These are phyloP conservation scores for Apamea sordens DNA, from an alignment of 2,888 invertebrate species.

Conservation along the genomic window DNA sequence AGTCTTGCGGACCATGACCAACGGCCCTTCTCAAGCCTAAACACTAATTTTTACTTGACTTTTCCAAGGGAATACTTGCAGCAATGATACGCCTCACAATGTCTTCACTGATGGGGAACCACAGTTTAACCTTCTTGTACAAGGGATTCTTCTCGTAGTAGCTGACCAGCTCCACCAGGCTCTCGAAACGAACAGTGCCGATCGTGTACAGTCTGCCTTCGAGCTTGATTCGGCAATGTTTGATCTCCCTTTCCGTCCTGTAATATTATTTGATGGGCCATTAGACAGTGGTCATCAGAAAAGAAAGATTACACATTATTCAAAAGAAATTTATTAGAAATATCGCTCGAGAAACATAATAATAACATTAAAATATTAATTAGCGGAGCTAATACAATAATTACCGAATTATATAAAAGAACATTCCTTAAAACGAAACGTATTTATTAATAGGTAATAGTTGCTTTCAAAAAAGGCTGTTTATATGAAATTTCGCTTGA, in stretches of 20 bases:
- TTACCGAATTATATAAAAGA: neutral
- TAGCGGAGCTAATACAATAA: neutral
- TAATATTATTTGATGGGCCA: slow-evolving; percentile 64
- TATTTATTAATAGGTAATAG: neutral
- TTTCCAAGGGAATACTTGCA: slow-evolving; percentile 86
- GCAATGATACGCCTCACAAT: slow-evolving; percentile 91
- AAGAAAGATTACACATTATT: neutral
- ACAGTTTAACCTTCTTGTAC: slow-evolving; percentile 97
- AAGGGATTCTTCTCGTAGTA: slow-evolving; percentile 97
- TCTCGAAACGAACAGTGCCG: slow-evolving; percentile 98
- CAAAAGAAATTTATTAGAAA: neutral
- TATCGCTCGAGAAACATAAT: neutral
- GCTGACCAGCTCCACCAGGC: slow-evolving; percentile 97
- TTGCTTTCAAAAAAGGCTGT: neutral
- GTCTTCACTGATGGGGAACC: slow-evolving; percentile 95
- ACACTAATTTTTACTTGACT: neutral
- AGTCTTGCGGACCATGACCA: neutral
- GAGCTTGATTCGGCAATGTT: slow-evolving; percentile 98
- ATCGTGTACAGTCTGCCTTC: slow-evolving; percentile 98
- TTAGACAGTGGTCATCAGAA: neutral
- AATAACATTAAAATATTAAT: neutral
- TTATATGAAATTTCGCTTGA: neutral
- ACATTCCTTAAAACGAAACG: neutral
- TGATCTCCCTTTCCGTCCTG: slow-evolving; percentile 97
- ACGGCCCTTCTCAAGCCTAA: neutral